Evolutionary conservation across 2,888 invertebrate genomes (phyloP), one percentile per base, ranked within the genome.

Genomic region (Drosophila kanekoi): DNA sequence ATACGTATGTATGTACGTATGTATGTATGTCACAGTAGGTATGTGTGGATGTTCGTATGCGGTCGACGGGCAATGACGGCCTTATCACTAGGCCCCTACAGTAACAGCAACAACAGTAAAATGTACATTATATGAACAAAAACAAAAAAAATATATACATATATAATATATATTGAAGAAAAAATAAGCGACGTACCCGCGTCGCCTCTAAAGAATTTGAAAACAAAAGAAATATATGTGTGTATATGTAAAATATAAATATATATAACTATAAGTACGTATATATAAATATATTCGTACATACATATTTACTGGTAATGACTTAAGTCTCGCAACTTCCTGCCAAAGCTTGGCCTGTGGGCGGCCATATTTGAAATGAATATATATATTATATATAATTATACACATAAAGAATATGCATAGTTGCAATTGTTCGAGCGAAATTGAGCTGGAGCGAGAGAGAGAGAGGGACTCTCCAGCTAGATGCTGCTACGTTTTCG

Each of bases 1-100:
- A 49, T 53, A 35, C 32, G 40, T 61, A 54, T 49, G 57, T 53
- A 16, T 38, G 11, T 58, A n/a, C 18, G 14, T 44, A 33, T 62
- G 9, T 40, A 28, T 38, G 23, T 44, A 11, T 18, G 13, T 61
- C n/a, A 37, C 16, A 49, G 13, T 51, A 13, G 43, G 23, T 63
- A 16, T 52, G 11, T 45, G 8, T 47, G 40, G 18, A 3, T 51
- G 44, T 58, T 43, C 63, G 49, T 60, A 52, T 68, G 76, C 70
- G 78, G 75, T 74, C 63, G 75, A 33, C 79, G 56, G 52, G 78
- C 80, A 79, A 68, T 69, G 70, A 74, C 68, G 61, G 72, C 67
- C 85, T 84, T 84, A 84, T 84, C 83, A 87, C 66, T 59, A 70
- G 71, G 52, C 81, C 85, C 72, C 85, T 72, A 80, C 86, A 85